A percentile compares a stretch with the other conserved stretches of the same genome.
Evolutionary conservation across 2,797 vertebrate genomes (phyloP).

Genomic region (Epinephelus coioides): DNA sequence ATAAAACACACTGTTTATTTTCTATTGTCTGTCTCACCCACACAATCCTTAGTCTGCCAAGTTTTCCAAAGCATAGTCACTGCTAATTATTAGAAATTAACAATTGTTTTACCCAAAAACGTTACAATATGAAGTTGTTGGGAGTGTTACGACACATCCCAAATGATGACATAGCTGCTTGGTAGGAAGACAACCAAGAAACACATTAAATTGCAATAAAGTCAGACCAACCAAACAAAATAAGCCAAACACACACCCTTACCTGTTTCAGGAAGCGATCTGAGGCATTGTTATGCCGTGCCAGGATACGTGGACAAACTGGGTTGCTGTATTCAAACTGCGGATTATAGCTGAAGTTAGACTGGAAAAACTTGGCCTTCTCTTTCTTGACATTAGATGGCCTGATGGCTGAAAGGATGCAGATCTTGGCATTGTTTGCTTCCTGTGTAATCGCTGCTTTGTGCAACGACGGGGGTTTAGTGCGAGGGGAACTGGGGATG

Average conservation of each 20-base stretch:
- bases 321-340: slow-evolving; percentile 94
- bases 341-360: slow-evolving; percentile 91
- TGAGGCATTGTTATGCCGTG: slow-evolving; percentile 89
- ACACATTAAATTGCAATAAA: not conserved
- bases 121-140: no score
- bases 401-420: slow-evolving; percentile 93
- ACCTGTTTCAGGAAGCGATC: slow-evolving; percentile 95
- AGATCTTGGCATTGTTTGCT: slow-evolving; percentile 86
- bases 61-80: no score
- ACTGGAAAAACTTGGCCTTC: slow-evolving; percentile 91
- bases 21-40: no score
- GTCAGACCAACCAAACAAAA: not conserved
- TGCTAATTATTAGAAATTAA: no score
- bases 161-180: no score
- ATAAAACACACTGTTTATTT: no score
- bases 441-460: slow-evolving; percentile 76
- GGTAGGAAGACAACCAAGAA: not conserved
- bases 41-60: no score
- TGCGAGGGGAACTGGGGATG: slow-evolving; percentile 58
- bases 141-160: no score
- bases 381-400: slow-evolving; percentile 94
- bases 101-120: no score
- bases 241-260: slow-evolving; percentile 14
- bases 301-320: slow-evolving; percentile 85
- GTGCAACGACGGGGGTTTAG: slow-evolving; percentile 79